Evolutionary conservation across 2,888 invertebrate genomes (phyloP).

Genomic region (Drosophila differens): DNA sequence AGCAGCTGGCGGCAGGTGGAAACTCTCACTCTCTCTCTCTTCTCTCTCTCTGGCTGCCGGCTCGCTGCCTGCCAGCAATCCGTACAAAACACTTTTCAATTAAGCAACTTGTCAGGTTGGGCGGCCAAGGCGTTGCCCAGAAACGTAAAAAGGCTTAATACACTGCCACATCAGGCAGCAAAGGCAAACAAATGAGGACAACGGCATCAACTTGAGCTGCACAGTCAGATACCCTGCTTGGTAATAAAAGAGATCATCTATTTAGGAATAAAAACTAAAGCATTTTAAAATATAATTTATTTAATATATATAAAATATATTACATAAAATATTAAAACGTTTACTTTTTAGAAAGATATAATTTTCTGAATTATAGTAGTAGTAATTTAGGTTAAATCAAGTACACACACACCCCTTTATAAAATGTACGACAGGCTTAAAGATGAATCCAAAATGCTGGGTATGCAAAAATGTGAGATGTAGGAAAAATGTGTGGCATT

Average conservation of each 20-base stretch:
- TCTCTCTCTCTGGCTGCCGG: too few species aligned
- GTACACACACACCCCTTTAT: not conserved
- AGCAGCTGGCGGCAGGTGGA: conserved; percentile 36
- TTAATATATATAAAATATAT: not conserved
- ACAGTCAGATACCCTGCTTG: conserved; percentile 15
- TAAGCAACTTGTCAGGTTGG: conserved; percentile 74
- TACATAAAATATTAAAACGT: not conserved
- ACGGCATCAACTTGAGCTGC: not conserved
- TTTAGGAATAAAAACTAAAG: not conserved
- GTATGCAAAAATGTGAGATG: conserved; percentile 65
- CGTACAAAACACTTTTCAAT: conserved; percentile 77
- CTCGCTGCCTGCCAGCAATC: conserved; percentile 21
- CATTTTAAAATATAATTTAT: not conserved
- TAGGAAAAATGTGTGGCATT: conserved; percentile 71
- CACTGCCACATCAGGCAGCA: conserved; percentile 29
- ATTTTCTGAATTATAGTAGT: not conserved
- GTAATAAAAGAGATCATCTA: not conserved
- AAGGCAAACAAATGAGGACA: conserved; percentile 19
- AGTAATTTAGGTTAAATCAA: not conserved
- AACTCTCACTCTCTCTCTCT: not conserved
- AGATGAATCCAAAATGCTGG: conserved; percentile 18
- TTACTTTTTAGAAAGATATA: not conserved
- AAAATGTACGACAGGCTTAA: not conserved
- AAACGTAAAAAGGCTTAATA: conserved; percentile 64
- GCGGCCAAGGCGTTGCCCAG: conserved; percentile 39